phyloP scores from a whole-genome alignment of 1,140 invertebrate species.

The Drosophila kikkawai region DNA sequence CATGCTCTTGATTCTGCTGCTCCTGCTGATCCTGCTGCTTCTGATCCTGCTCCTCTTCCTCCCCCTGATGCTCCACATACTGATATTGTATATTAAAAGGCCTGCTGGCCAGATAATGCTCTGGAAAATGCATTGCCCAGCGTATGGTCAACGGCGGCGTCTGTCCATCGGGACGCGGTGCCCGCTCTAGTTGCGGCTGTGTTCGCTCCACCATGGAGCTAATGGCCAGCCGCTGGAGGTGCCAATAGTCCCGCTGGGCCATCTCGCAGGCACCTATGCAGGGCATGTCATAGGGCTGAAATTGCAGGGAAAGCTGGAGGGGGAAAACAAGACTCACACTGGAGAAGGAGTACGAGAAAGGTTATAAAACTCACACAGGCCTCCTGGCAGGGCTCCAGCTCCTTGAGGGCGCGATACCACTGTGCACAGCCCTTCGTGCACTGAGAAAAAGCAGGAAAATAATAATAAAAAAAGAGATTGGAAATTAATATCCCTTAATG shows the following conservation, averaged over 20 bases:
- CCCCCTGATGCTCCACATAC: constrained; percentile 89
- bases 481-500: not conserved
- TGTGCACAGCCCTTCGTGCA: constrained; percentile 89
- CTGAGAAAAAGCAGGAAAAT: constrained; percentile 81
- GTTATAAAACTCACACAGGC: constrained; percentile 89
- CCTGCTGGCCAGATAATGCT: constrained; percentile 85
- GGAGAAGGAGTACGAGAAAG: not conserved
- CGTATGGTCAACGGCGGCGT: constrained; percentile 88
- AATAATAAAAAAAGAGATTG: too few species aligned
- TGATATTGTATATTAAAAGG: constrained; percentile 86
- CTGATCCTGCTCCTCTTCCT: constrained; percentile 86
- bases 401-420: constrained; percentile 89
- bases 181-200: constrained; percentile 55
- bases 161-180: constrained; percentile 33
- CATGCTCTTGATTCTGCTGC: constrained; percentile 86
- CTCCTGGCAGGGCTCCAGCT: constrained; percentile 87
- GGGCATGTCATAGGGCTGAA: constrained; percentile 89
- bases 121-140: constrained; percentile 89
- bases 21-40: constrained; percentile 77
- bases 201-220: constrained; percentile 52
- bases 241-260: constrained; percentile 75
- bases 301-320: constrained; percentile 91
- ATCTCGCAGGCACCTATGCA: constrained; percentile 85
- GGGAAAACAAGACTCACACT: not conserved
- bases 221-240: constrained; percentile 66